phyloP scores from a whole-genome alignment of 1,140 invertebrate genomes.

The Tribolium castaneum region DNA sequence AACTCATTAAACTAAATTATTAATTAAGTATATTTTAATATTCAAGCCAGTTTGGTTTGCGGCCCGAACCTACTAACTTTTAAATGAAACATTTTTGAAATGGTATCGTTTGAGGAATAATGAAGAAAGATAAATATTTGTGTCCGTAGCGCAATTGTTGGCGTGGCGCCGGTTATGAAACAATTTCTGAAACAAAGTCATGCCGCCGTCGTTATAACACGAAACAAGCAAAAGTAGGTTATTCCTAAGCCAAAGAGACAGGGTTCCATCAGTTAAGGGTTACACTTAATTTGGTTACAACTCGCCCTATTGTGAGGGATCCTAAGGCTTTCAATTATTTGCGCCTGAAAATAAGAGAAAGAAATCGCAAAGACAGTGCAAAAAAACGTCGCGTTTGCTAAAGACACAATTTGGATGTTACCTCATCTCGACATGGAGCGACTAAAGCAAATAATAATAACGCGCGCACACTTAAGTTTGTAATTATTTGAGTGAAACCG shows the following conservation, averaged over 20 bases:
- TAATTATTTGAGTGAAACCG: background rate
- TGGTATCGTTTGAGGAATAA: too few species aligned
- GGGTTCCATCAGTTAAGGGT: slow-evolving; percentile 16
- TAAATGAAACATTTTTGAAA: too few species aligned
- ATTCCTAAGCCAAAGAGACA: slow-evolving; percentile 25
- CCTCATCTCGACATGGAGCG: background rate
- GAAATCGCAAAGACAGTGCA: slow-evolving; percentile 2
- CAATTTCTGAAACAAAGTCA: background rate
- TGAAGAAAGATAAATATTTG: too few species aligned
- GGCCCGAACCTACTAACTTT: too few species aligned
- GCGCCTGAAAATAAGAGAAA: slow-evolving; percentile 17
- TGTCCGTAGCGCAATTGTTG: background rate
- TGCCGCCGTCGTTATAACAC: background rate
- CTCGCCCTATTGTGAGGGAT: slow-evolving; percentile 6
- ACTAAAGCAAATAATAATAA: slow-evolving; percentile 17
- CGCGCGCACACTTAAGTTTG: background rate
- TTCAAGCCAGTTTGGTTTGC: too few species aligned
- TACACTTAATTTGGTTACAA: slow-evolving; percentile 33
- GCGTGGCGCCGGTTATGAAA: background rate
- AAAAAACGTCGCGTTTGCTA: slow-evolving; percentile 23
- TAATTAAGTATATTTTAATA: too few species aligned
- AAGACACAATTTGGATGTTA: slow-evolving; percentile 8
- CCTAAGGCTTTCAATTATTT: slow-evolving; percentile 38
- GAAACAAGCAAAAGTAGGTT: slow-evolving; percentile 30
- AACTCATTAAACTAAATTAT: too few species aligned